phyloP scores from a whole-genome alignment of 2,888 invertebrate species.

The Diarsia mendica region DNA sequence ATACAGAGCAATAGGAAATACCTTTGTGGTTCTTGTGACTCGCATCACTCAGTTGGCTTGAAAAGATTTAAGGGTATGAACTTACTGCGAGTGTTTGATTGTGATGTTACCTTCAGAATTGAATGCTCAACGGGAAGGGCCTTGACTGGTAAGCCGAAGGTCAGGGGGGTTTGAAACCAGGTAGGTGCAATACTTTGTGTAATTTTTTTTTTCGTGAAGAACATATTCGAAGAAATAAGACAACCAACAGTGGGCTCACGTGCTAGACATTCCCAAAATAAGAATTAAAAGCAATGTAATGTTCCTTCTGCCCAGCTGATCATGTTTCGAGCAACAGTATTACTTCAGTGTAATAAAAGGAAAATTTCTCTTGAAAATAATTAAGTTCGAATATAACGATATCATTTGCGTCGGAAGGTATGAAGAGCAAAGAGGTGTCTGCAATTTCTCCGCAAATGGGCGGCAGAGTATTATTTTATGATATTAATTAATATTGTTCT shows the following conservation, averaged over 20 bases:
- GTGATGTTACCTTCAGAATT: not conserved
- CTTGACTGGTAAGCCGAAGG: not conserved
- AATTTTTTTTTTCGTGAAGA: too few species aligned
- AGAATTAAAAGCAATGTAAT: not conserved
- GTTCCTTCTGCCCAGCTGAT: too few species aligned
- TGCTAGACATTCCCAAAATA: not conserved
- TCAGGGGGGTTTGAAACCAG: not conserved
- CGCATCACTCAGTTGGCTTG: slow-evolving; percentile 54
- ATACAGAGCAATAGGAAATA: slow-evolving; percentile 55
- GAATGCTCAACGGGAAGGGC: not conserved
- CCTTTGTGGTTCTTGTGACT: slow-evolving; percentile 49
- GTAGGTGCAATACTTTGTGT: not conserved
- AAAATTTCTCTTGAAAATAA: not conserved
- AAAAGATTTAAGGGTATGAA: slow-evolving; percentile 34
- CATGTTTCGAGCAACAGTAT: not conserved
- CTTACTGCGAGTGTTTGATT: slow-evolving; percentile 14
- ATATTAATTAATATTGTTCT: not conserved
- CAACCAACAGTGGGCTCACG: too few species aligned
- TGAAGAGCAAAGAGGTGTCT: not conserved
- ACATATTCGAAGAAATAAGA: not conserved
- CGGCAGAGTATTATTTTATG: not conserved
- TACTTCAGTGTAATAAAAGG: not conserved
- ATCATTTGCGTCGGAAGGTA: not conserved
- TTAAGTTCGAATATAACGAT: not conserved
- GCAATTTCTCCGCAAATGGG: too few species aligned